Evolutionary conservation across 2,888 invertebrate species (phyloP).

Genomic region (Metellina segmentata): DNA sequence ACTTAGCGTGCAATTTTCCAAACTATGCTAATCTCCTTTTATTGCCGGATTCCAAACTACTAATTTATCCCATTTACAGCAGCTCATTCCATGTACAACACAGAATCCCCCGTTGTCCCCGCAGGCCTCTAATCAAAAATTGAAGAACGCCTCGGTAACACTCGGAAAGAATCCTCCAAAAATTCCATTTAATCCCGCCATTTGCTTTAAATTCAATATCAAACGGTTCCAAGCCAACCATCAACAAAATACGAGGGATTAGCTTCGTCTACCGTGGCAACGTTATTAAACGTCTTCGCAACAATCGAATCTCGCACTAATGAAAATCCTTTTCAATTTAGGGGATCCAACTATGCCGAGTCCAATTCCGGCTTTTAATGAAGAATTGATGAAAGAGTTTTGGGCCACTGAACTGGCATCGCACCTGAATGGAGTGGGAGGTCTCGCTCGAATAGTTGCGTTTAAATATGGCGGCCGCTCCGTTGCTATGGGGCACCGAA

Average conservation of each 20-base stretch:
- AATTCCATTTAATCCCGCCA: slow-evolving; percentile 16
- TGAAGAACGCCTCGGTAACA: not conserved
- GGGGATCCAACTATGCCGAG: slow-evolving; percentile 48
- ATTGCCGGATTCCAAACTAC: not conserved
- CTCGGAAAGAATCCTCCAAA: not conserved
- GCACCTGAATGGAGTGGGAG: slow-evolving; percentile 41
- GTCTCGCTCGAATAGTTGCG: slow-evolving; percentile 55
- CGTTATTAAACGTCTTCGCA: slow-evolving; percentile 29
- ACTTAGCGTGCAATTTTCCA: not conserved
- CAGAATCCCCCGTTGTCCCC: not conserved
- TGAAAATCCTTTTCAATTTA: slow-evolving; percentile 69
- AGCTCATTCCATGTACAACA: not conserved
- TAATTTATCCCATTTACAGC: not conserved
- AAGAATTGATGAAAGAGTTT: slow-evolving; percentile 69
- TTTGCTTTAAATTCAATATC: slow-evolving; percentile 9
- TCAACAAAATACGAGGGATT: not conserved
- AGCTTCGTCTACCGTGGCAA: slow-evolving; percentile 5
- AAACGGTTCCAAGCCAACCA: slow-evolving; percentile 13
- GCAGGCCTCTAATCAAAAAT: not conserved
- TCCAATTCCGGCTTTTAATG: slow-evolving; percentile 68
- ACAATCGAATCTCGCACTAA: slow-evolving; percentile 34
- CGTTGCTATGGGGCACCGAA: slow-evolving; percentile 40
- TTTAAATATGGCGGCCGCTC: slow-evolving; percentile 59
- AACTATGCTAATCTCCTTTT: not conserved
- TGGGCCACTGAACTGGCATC: slow-evolving; percentile 44